phyloP scores from a whole-genome alignment of 2,888 invertebrate genomes.

The Abrostola tripartita region DNA sequence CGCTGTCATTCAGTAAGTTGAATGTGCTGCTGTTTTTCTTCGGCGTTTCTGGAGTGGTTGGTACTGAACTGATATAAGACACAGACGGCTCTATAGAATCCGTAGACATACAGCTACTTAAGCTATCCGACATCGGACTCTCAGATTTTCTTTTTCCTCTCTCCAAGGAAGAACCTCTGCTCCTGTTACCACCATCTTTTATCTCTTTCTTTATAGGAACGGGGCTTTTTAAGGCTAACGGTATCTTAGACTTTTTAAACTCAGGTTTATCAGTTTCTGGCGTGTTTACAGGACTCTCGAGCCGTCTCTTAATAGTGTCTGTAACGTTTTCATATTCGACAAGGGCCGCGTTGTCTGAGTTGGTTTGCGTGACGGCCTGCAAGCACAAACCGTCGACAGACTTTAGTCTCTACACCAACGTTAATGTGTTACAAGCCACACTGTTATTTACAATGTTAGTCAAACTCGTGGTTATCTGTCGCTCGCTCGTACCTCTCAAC shows the following conservation, averaged over 20 bases:
- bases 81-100: constrained; percentile 64
- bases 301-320: constrained; percentile 89
- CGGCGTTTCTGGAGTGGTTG: constrained; percentile 75
- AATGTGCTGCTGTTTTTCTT: constrained; percentile 88
- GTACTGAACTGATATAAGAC: constrained; percentile 45
- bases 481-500: constrained; percentile 26
- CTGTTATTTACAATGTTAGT: constrained; percentile 59
- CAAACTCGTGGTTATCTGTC: constrained; percentile 30
- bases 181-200: constrained; percentile 70
- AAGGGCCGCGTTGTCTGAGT: constrained; percentile 40
- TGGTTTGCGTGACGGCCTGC: constrained; percentile 67
- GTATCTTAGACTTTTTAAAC: constrained; percentile 81
- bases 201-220: constrained; percentile 76
- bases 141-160: constrained; percentile 55
- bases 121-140: constrained; percentile 56
- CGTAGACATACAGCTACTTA: constrained; percentile 59
- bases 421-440: constrained; percentile 62
- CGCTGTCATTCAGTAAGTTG: constrained; percentile 90
- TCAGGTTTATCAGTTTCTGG: constrained; percentile 79
- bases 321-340: constrained; percentile 89
- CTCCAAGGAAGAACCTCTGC: constrained; percentile 72
- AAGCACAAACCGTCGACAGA: constrained; percentile 68
- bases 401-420: constrained; percentile 54
- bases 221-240: constrained; percentile 80
- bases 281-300: constrained; percentile 82